phyloP scores from a whole-genome alignment of 2,888 invertebrate species.

The Ectemnius cavifrons region DNA sequence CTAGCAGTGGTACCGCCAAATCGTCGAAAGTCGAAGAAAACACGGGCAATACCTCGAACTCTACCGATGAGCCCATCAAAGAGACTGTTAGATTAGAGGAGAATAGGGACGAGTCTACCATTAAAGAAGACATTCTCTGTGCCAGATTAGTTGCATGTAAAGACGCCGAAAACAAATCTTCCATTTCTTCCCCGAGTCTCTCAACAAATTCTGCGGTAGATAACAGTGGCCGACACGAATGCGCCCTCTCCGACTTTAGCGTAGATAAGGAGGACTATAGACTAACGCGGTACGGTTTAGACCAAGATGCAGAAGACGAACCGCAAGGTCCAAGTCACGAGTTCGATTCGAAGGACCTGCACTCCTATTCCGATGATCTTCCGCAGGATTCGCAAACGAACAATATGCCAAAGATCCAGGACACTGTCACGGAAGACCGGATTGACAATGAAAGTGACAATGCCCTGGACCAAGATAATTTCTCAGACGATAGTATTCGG shows the following conservation, averaged over 20 bases:
- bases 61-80: neutral
- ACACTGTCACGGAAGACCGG: constrained; percentile 4
- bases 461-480: constrained; percentile 13
- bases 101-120: neutral
- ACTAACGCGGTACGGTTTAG: constrained; percentile 45
- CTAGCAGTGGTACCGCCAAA: constrained; percentile 21
- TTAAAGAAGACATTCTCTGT: constrained; percentile 13
- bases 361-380: constrained; percentile 12
- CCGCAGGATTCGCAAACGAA: neutral
- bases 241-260: constrained; percentile 57
- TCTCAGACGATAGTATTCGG: constrained; percentile 21
- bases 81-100: constrained; percentile 13
- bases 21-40: constrained; percentile 27
- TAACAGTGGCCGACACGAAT: constrained; percentile 49
- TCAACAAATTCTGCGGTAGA: constrained; percentile 27
- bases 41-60: constrained; percentile 6
- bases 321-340: constrained; percentile 7
- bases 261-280: constrained; percentile 56
- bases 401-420: neutral
- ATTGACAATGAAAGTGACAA: constrained; percentile 11
- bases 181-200: constrained; percentile 22
- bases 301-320: constrained; percentile 35
- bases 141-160: constrained; percentile 21
- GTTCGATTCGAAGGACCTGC: constrained; percentile 2
- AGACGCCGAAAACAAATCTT: constrained; percentile 26